Evolutionary conservation across 1,140 invertebrate species (phyloP).

Genomic region (Leguminivora glycinivorella): DNA sequence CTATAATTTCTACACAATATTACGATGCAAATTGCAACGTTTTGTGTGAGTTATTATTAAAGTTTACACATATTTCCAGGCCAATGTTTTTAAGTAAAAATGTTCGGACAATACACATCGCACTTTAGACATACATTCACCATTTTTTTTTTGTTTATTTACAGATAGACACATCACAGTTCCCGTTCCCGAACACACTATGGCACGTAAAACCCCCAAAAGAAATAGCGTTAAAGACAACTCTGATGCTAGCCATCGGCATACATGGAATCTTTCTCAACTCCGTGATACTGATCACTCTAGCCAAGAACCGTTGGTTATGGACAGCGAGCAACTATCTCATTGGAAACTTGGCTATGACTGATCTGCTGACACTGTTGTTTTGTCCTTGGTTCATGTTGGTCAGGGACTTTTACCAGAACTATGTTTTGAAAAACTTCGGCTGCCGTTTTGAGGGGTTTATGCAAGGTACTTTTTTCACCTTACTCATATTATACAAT

Average conservation of each 20-base stretch:
- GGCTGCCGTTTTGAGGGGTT: conserved; percentile 86
- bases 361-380: conserved; percentile 86
- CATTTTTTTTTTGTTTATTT: not conserved
- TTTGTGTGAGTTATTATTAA: too few relatives aligned
- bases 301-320: conserved; percentile 83
- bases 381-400: conserved; percentile 87
- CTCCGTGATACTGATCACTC: conserved; percentile 83
- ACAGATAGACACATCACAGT: conserved; percentile 69
- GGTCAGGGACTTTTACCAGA: conserved; percentile 85
- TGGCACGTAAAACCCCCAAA: conserved; percentile 81
- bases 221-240: conserved; percentile 82
- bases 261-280: conserved; percentile 86
- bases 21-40: too few relatives aligned
- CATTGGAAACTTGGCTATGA: conserved; percentile 88
- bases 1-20: too few relatives aligned
- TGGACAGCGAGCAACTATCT: conserved; percentile 89
- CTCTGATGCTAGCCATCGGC: conserved; percentile 81
- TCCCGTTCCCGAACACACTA: conserved; percentile 80
- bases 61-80: too few relatives aligned
- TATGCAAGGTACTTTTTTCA: conserved; percentile 79
- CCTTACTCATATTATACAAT: too few relatives aligned
- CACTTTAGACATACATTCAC: too few relatives aligned
- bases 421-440: conserved; percentile 84
- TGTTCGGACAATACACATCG: too few relatives aligned
- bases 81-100: too few relatives aligned